A percentile compares a stretch with the other conserved stretches of the same genome.
phyloP scores from a whole-genome alignment of 2,113 vertebrate species.

The Recurvirostra avosetta region DNA sequence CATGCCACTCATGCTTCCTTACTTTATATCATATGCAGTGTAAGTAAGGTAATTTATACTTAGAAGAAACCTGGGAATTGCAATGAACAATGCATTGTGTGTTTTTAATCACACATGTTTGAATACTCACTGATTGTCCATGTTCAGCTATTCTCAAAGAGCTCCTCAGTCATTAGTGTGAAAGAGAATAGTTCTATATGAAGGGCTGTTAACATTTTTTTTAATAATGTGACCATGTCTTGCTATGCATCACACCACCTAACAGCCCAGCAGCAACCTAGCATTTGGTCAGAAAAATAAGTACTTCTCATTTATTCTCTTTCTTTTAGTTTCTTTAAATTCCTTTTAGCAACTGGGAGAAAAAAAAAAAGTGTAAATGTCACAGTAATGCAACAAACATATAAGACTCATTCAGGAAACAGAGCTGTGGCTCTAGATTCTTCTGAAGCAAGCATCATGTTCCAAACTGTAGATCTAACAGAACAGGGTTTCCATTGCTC shows the following conservation, averaged over 20 bases:
- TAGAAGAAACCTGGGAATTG: neutral
- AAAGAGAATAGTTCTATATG: neutral
- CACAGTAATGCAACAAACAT: neutral
- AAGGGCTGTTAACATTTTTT: neutral
- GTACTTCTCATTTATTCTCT: neutral
- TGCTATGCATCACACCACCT: neutral
- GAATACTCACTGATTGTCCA: neutral
- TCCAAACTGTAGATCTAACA: neutral
- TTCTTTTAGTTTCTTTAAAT: neutral
- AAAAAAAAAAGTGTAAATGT: neutral
- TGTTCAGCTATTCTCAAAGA: neutral
- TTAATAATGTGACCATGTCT: neutral
- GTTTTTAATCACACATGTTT: neutral
- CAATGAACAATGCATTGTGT: neutral
- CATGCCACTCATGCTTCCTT: neutral
- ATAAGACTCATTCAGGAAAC: neutral
- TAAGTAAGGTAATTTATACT: neutral
- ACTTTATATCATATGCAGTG: neutral
- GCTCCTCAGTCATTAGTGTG: neutral
- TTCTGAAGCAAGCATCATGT: neutral
- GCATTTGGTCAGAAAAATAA: neutral
- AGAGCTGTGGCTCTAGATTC: neutral
- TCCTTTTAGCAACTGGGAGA: neutral
- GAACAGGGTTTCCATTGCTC: neutral
- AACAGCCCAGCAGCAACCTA: neutral